Evolutionary conservation across 2,888 invertebrate genomes (phyloP), one percentile per base, ranked within the genome.

Genomic region (Zaprionus bogoriensis): DNA sequence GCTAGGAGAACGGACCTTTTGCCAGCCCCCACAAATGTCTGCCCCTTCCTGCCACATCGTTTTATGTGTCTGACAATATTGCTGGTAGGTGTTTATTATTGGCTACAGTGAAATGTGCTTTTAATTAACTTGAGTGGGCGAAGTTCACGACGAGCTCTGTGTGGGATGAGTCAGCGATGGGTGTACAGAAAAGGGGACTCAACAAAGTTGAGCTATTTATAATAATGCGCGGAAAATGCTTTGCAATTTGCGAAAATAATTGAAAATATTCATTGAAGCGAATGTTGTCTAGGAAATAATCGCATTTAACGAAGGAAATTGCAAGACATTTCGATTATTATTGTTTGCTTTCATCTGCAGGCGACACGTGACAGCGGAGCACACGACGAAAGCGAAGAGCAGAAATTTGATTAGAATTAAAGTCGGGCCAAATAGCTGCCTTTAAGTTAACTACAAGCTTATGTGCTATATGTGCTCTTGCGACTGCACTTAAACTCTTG

Each of bases 91-190:
- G 67, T 63, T 41, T 42, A 36, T 27, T 58, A 60, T 60, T 54
- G 66, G 57, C 52, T 44, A 73, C 77, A 57, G 60, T 62, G 53
- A 20, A 60, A 57, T 46, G 60, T 52, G 59, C 58, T 42, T 46
- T 66, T 80, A 77, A 83, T 80, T 77, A 77, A 74, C 59, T 83
- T 63, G 47, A 61, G 46, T 67, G 62, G 38, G 12, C 10, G 9
- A 36, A 36, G 32, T 36, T 36, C 2, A 7, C 1, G 28, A 51
- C 6, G 6, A 27, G 3, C 22, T 22, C 5, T 19, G 17, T 19
- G 4, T 39, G 20, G 10, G 22, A 4, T 7, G 6, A 19, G 10
- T 38, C 7, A 2, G 12, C 2, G 14, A 14, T 30, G 2, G 1
- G 10, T 3, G 20, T 36, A 12, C 23, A 12, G 0, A 0, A 9